These are phyloP conservation scores for Hanleya hanleyi DNA, from an alignment of 2,888 invertebrate species.

Conservation along the genomic window DNA sequence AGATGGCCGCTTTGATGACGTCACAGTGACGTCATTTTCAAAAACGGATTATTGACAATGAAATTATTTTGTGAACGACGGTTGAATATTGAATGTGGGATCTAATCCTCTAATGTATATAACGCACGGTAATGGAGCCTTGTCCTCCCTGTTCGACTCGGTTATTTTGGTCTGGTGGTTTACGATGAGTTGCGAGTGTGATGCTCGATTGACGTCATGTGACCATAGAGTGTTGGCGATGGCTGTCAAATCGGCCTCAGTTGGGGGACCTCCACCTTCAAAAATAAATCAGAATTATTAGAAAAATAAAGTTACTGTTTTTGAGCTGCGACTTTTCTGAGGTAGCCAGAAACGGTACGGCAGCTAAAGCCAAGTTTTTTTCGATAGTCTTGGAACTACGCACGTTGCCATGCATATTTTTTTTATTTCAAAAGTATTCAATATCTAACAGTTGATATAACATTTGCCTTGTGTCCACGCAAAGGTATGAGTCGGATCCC, in stretches of 20 bases:
- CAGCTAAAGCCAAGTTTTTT: too few relatives aligned
- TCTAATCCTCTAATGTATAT: background rate
- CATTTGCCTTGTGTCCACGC: too few relatives aligned
- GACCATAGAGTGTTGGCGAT: constrained; percentile 39
- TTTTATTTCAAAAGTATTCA: too few relatives aligned
- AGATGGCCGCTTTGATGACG: too few relatives aligned
- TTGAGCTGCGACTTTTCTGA: background rate
- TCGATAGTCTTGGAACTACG: too few relatives aligned
- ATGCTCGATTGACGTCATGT: constrained; percentile 39
- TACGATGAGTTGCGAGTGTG: constrained; percentile 30
- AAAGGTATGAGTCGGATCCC: too few relatives aligned
- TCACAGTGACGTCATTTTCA: background rate
- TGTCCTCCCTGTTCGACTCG: constrained; percentile 29
- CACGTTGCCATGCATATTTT: too few relatives aligned
- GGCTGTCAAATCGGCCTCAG: background rate
- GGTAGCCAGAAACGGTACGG: too few relatives aligned
- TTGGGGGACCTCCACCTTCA: background rate
- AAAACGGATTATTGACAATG: background rate
- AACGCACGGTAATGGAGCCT: constrained; percentile 22
- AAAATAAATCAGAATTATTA: background rate
- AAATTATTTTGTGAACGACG: background rate
- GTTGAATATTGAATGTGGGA: background rate
- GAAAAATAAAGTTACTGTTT: background rate
- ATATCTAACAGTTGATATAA: too few relatives aligned
- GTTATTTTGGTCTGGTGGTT: constrained; percentile 34